Percentiles rank a stretch among this genome's conserved stretches.
These are phyloP conservation scores for Varroa destructor DNA, from an alignment of 1,140 invertebrate species.

Conservation along the genomic window DNA sequence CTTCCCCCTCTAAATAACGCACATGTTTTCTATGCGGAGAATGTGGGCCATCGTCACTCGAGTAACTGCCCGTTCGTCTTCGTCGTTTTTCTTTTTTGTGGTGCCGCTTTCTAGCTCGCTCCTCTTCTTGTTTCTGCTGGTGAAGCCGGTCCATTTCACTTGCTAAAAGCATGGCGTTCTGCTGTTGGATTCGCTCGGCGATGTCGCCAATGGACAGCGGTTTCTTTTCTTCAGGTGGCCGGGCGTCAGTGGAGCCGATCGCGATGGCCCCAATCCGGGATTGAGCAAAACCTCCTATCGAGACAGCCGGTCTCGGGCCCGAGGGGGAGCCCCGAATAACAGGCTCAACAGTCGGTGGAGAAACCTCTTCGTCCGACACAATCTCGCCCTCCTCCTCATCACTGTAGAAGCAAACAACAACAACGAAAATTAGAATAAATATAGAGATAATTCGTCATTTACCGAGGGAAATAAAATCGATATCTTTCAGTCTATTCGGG, in stretches of 20 bases:
- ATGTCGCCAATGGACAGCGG: constrained; percentile 22
- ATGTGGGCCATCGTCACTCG: background rate
- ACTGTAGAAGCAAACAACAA: constrained; percentile 11
- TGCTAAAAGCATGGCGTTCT: constrained; percentile 1
- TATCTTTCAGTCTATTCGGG: too few relatives aligned
- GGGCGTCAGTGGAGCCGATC: constrained; percentile 29
- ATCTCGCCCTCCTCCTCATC: constrained; percentile 30
- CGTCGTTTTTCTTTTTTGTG: constrained; percentile 23
- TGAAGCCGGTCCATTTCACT: background rate
- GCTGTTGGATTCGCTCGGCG: constrained; percentile 10
- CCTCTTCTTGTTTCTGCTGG: constrained; percentile 3
- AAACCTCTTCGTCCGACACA: constrained; percentile 29
- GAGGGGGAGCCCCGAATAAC: too few relatives aligned
- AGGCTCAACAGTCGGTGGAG: background rate
- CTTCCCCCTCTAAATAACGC: background rate
- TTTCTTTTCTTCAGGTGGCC: constrained; percentile 15
- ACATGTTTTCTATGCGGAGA: constrained; percentile 19
- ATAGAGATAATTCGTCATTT: constrained; percentile 31
- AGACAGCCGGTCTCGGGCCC: too few relatives aligned
- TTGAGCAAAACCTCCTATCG: too few relatives aligned
- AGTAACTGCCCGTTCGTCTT: constrained; percentile 3
- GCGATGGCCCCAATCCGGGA: too few relatives aligned
- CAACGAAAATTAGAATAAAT: background rate
- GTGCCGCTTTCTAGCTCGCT: background rate
- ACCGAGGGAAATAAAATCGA: too few relatives aligned